Evolutionary conservation across 2,113 vertebrate genomes (phyloP), one percentile per base, ranked within the genome.

Genomic region (Cervus canadensis): DNA sequence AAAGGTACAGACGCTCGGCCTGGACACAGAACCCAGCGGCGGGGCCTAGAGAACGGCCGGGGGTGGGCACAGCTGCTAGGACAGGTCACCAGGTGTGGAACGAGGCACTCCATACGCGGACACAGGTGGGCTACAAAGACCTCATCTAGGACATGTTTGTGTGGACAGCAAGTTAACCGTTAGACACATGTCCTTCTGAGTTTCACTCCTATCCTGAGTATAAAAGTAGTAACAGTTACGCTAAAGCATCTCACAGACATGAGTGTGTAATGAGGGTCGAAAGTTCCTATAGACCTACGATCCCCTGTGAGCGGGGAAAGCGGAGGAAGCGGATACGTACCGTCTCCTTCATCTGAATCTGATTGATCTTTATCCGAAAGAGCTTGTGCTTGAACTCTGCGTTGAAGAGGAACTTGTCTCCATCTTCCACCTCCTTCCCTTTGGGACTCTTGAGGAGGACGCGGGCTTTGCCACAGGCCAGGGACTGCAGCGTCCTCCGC

Each of bases 331-430:
- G 16, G 60, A 83, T 97, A 98, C 99, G 0, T 98, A 99, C 99
- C 0, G 99, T 99, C 98, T 99, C 99, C 96, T 99, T 99, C 99
- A 99, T 99, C 97, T 99, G 99, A 54, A 99, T 99, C 94, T 99
- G 99, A 97, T 99, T 99, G 97, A 99, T 99, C 98, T 99, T 99
- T 97, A 99, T 99, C 97, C 99, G 98, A 64, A 99, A 99, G 94
- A 99, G 92, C 92, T 99, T 99, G 94, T 99, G 99, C 96, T 99
- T 99, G 98, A 99, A 99, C 14, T 99, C 99, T 43, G 95, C 98
- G 25, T 99, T 99, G 83, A 99, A 99, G 78, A 98, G 90, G 97
- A 99, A 99, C 92, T 98, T 99, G 96, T 99, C 99, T 95, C 99
- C 99, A 7, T 99, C 99, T 92, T 99, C 99, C 7, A 99, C 98